These are phyloP conservation scores for Aix galericulata DNA, from an alignment of 2,113 vertebrate genomes.

Conservation along the genomic window DNA sequence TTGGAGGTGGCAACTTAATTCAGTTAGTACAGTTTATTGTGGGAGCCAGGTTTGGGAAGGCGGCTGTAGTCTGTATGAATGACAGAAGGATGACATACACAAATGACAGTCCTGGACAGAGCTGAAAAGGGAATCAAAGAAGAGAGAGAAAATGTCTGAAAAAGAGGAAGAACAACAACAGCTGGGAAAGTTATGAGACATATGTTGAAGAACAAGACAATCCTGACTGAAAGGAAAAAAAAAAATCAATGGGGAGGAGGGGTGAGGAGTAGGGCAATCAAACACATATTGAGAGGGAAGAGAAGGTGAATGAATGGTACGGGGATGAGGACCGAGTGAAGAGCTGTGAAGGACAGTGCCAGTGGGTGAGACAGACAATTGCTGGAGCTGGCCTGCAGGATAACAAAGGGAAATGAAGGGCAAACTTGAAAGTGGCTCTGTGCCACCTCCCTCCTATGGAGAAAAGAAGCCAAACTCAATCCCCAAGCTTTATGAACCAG, in stretches of 20 bases:
- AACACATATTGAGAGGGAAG: neutral
- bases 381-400: accelerated
- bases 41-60: neutral
- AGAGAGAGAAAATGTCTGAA: neutral
- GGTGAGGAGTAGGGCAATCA: neutral
- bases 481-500: neutral
- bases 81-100: conserved; percentile 10
- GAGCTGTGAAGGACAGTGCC: neutral
- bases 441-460: neutral
- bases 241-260: no score
- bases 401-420: neutral
- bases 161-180: conserved; percentile 20
- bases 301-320: neutral
- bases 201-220: neutral
- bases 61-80: neutral
- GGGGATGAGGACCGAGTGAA: neutral
- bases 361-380: neutral
- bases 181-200: conserved; percentile 2
- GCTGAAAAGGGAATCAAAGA: neutral
- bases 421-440: neutral
- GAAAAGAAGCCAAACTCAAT: neutral
- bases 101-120: neutral
- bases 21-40: neutral
- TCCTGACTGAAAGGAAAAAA: neutral
- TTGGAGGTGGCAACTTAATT: neutral